Evolutionary conservation across 1,140 invertebrate species (phyloP), one percentile per base, ranked within the genome.

Genomic region (Leptopilina boulardi): DNA sequence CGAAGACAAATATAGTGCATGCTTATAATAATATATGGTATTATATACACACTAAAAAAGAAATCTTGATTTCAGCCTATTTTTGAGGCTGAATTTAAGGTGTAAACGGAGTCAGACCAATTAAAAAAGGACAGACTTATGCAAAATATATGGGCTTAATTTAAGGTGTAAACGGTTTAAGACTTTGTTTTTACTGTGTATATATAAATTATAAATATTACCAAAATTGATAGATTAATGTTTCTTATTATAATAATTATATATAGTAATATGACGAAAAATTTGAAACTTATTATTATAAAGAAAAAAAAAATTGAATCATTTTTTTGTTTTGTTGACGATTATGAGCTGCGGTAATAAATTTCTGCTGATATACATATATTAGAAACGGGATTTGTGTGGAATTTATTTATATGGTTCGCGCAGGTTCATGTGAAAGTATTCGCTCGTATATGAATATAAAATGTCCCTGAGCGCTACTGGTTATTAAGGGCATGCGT

Each of bases 391-490:
- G n/a, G 47, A 51, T 51, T 51, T 51, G n/a, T 51, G n/a, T 18
- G 47, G 47, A 51, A 51, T 51, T 51, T 18, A 51, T 51, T 51
- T 51, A 51, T 51, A 18, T n/a, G 11, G 44, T 18, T 51, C 15
- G 47, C 47, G 47, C 47, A 51, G n/a, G 47, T n/a, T 51, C 47
- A 51, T 51, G 47, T 18, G 47, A 51, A 51, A 51, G 47, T n/a
- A 51, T 51, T 51, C n/a, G 13, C 42, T 51, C n/a, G 3, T 51
- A 51, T 51, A 51, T 51, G 15, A 51, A 51, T n/a, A n/a, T 51
- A 66, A 66, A 66, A 59, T 59, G 54, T 59, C 54, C 19, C 19
- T 59, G 54, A 66, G 56, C 23, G 21, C 23, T 59, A 59, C 56
- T 26, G 21, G 56, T 23, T 26, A 23, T 59, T 59, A 56, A 56